These are phyloP conservation scores for Hypena proboscidalis DNA, from an alignment of 2,888 invertebrate genomes.

Conservation along the genomic window DNA sequence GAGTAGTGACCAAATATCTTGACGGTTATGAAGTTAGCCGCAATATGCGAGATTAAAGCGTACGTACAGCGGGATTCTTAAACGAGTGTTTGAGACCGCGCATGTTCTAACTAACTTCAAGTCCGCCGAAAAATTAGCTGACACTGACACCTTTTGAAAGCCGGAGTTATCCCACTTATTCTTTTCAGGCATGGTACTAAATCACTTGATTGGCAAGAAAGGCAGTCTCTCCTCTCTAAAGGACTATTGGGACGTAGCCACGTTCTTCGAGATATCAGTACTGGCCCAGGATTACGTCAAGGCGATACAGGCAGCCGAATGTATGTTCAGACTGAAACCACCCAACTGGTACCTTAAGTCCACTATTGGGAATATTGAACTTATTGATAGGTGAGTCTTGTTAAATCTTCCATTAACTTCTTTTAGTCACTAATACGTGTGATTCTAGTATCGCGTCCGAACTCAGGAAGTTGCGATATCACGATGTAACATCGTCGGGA, in stretches of 20 bases:
- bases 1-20: too few relatives aligned
- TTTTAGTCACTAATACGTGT: not conserved
- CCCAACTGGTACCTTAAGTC: constrained; percentile 98
- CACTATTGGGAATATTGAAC: constrained; percentile 97
- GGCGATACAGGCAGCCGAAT: constrained; percentile 98
- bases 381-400: constrained; percentile 89
- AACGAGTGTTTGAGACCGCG: too few relatives aligned
- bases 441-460: too few relatives aligned
- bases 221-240: constrained; percentile 96
- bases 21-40: not conserved
- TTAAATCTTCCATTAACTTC: not conserved
- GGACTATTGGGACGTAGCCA: constrained; percentile 99
- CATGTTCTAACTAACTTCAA: too few relatives aligned
- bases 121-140: too few relatives aligned
- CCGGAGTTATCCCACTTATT: constrained; percentile 7
- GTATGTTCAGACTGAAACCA: constrained; percentile 96
- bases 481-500: too few relatives aligned
- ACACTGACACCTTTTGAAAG: too few relatives aligned
- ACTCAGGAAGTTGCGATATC: too few relatives aligned
- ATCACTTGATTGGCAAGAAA: constrained; percentile 98
- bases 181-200: constrained; percentile 93
- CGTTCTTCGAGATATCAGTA: constrained; percentile 99
- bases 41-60: not conserved
- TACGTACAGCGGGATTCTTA: too few relatives aligned
- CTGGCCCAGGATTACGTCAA: constrained; percentile 98